Evolutionary conservation across 1,140 invertebrate genomes (phyloP).

Genomic region (Daktulosphaira vitifoliae): DNA sequence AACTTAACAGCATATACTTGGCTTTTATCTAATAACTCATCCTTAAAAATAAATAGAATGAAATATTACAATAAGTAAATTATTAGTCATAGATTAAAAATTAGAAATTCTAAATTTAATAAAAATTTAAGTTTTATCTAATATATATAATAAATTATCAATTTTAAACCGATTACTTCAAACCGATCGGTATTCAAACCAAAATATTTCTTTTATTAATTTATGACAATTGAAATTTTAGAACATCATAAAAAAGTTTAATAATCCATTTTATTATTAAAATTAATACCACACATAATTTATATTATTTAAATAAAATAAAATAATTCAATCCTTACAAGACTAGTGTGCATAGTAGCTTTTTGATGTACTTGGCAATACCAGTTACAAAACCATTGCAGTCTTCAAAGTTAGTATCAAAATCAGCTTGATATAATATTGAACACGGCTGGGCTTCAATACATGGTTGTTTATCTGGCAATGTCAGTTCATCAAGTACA

Average conservation of each 20-base stretch:
- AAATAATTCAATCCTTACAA: too few species aligned
- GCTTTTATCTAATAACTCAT: constrained; percentile 94
- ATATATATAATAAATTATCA: too few species aligned
- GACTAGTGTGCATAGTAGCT: constrained; percentile 93
- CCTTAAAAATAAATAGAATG: constrained; percentile 53
- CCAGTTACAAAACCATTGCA: constrained; percentile 97
- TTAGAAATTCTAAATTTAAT: too few species aligned
- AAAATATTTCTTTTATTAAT: too few species aligned
- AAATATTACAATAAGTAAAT: constrained; percentile 19
- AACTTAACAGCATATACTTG: constrained; percentile 96
- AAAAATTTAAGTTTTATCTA: too few species aligned
- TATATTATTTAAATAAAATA: neutral
- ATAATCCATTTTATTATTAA: too few species aligned
- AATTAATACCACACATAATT: too few species aligned
- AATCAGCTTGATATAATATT: constrained; percentile 89
- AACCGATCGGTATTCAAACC: too few species aligned
- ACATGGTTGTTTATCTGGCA: constrained; percentile 96
- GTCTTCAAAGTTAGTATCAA: constrained; percentile 96
- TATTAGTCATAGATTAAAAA: neutral
- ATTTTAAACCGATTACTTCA: too few species aligned
- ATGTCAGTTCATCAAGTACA: constrained; percentile 90
- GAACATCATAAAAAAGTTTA: too few species aligned
- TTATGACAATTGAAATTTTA: too few species aligned
- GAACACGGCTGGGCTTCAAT: constrained; percentile 97
- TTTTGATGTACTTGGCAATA: constrained; percentile 99